A percentile compares a stretch with the other conserved stretches of the same genome.
phyloP scores from a whole-genome alignment of 2,888 invertebrate species.

The Drymonia ruficornis region DNA sequence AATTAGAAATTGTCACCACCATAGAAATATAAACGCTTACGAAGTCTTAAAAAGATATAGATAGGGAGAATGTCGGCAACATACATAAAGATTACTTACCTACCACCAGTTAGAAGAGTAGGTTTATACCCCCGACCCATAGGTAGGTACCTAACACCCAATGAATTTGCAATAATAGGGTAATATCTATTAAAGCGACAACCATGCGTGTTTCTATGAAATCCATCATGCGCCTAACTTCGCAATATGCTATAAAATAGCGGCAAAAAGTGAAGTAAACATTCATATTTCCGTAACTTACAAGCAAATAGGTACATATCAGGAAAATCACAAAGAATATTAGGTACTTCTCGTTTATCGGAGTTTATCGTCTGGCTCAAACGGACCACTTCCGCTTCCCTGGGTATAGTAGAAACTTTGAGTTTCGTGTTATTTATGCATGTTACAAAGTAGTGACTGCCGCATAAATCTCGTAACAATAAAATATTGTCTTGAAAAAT shows the following conservation, averaged over 20 bases:
- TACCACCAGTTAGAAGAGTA: no score
- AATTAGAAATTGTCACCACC: no score
- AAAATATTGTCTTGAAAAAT: background rate
- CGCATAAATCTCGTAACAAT: constrained; percentile 16
- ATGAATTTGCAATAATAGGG: no score
- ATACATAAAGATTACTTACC: no score
- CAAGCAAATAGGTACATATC: background rate
- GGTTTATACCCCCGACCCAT: no score
- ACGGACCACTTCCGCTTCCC: constrained; percentile 14
- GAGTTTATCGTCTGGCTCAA: constrained; percentile 19
- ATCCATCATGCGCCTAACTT: no score
- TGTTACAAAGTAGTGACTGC: constrained; percentile 3
- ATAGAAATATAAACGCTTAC: no score
- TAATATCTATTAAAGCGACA: no score
- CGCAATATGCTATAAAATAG: background rate
- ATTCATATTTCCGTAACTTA: background rate
- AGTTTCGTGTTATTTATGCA: constrained; percentile 13
- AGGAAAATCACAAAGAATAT: background rate
- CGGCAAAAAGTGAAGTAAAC: background rate
- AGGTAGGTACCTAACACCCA: no score
- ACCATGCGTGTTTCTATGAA: no score
- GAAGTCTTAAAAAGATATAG: no score
- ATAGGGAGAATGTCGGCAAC: no score
- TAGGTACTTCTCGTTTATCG: constrained; percentile 4
- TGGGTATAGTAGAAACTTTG: constrained; percentile 3